Base-by-base conservation (phyloP, 2,888 invertebrate species). In the Lottia gigantea region DNA sequence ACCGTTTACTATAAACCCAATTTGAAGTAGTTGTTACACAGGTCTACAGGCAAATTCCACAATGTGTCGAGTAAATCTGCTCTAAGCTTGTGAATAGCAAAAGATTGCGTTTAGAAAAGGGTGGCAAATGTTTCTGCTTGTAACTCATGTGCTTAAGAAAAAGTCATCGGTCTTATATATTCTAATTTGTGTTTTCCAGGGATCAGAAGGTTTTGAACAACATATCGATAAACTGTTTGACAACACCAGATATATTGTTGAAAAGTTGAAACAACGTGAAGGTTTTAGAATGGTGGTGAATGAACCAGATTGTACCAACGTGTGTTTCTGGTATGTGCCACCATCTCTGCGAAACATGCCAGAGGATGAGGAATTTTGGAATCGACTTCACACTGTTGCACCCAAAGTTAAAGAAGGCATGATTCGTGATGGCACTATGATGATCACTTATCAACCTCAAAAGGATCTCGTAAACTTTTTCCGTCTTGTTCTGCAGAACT, bases 361-460 rank as follows among this genome's bases (percentile, higher is more conserved):
- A 1, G 95, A 95, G 81, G 92, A 92, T 73, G 90, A 91, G 3
- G 92, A 93, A 81, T 71, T 76, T 62, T 76, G 80, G 62, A 63
- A 66, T 40, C 64, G 74, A 61, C 71, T 84, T 15, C 70, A 78
- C 64, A 75, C 71, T 74, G 93, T 97, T 76, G 96, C 97, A 74
- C 97, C 98, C 0, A 93, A 93, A 88, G 91, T 98, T 86, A 99
- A 98, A 88, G 95, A 94, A 0, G 92, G 94, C 80, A 99, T 98
- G 98, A 98, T 98, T 98, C 94, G 96, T 87, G 90, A 94, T 45
- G 98, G 98, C 23, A 96, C 96, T 0, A 90, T 98, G 74, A 98
- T 98, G 98, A 95, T 98, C 12, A 97, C 97, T 73, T 99, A 99
- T 90, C 98, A 99, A 88, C 98, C 98, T 0, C 95, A 97, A 85